phyloP scores from a whole-genome alignment of 2,797 vertebrate species.

The Furcifer pardalis region DNA sequence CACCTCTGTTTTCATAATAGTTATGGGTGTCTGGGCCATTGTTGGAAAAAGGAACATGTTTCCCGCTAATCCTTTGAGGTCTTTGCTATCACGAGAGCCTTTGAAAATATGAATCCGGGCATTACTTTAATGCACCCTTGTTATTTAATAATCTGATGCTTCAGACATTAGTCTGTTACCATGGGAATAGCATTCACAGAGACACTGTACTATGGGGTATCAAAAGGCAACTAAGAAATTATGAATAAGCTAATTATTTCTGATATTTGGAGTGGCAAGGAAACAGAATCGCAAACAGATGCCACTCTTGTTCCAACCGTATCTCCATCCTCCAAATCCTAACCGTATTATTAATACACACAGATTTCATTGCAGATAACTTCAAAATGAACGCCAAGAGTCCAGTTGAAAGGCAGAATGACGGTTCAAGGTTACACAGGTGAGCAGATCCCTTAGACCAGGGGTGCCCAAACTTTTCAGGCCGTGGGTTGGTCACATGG shows the following conservation, averaged over 20 bases:
- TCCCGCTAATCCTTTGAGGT: constrained; percentile 68
- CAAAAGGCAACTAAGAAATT: constrained; percentile 72
- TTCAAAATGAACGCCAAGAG: not conserved
- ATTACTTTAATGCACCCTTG: constrained; percentile 77
- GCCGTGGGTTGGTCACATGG: no score
- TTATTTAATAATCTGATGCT: constrained; percentile 77
- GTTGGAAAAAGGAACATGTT: constrained; percentile 67
- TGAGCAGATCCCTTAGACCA: no score
- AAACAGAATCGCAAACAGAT: constrained; percentile 62
- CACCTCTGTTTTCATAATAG: constrained; percentile 65
- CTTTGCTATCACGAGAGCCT: constrained; percentile 71
- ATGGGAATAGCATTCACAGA: constrained; percentile 76
- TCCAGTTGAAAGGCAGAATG: no score
- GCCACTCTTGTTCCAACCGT: constrained; percentile 65
- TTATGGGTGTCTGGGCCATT: constrained; percentile 67
- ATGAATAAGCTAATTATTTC: constrained; percentile 74
- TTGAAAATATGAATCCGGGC: constrained; percentile 72
- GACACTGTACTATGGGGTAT: constrained; percentile 71
- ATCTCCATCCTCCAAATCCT: not conserved
- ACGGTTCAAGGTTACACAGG: not conserved
- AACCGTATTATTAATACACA: not conserved
- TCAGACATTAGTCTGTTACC: constrained; percentile 79
- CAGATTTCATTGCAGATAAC: not conserved
- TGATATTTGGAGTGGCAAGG: constrained; percentile 72
- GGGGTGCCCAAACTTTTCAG: no score